Base-by-base conservation (phyloP, 1,140 invertebrate species). In the Berghia stephanieae region DNA sequence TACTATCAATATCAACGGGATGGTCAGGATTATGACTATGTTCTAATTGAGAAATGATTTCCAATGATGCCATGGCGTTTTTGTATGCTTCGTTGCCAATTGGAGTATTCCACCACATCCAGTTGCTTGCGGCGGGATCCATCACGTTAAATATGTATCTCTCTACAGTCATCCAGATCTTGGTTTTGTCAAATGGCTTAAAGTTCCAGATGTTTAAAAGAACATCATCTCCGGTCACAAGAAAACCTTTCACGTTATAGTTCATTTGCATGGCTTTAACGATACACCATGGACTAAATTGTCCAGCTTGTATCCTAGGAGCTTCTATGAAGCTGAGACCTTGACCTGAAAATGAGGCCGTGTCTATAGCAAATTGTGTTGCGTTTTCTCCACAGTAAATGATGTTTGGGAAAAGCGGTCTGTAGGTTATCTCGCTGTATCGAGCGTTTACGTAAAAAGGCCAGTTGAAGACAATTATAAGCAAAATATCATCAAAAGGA, bases 121-220 rank as follows among this genome's bases (percentile, higher is more conserved):
- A 63, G 57, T 63, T n/a, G n/a, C n/a, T n/a, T n/a, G n/a, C 34
- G 8, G 57, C 34, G 10, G 18, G 18, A 31, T 10, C 34, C 8
- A 24, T 10, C 18, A 10, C 10, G 34, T 27, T 63, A 31, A 63
- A 63, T 24, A 63, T 63, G 10, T 10, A 31, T 16, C 8, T 8
- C 27, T 10, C 27, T 13, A 49, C 10, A 31, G 10, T 63, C 27
- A 31, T 16, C 75, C 75, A 77, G 21, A 77, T 0, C 40, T 27
- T 31, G 16, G 69, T 34, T 8, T 24, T 36, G 27, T n/a, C 10
- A 24, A 70, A 24, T n/a, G 18, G 31, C 10, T 42, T 13, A 31
- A 77, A 38, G 6, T 55, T 70, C 75, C 75, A 77, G 13, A 36
- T 5, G 31, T 77, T 77, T 10, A 77, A 21, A 24, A 77, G n/a